Percentiles rank a stretch among this genome's conserved stretches.
Conservation (phyloP, 2,113 vertebrate genomes). For the Thinocorus orbignyianus region DNA sequence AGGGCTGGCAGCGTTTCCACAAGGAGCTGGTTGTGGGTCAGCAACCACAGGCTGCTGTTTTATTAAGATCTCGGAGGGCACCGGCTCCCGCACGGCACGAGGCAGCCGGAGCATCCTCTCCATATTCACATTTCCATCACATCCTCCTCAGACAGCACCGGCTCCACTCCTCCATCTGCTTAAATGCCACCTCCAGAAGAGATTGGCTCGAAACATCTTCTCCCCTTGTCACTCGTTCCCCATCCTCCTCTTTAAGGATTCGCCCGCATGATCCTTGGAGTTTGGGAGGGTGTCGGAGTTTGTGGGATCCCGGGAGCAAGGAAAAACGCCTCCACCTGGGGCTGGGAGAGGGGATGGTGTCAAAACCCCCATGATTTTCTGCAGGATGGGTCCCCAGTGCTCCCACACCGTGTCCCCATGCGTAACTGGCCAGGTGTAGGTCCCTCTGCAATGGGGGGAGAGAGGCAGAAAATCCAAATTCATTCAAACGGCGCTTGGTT, state of each 20-base stretch:
- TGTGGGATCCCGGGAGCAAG: rapidly evolving
- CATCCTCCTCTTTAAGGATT: not conserved
- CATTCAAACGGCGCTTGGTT: rapidly evolving
- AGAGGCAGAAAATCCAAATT: not conserved
- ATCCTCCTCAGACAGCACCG: constrained; percentile 22
- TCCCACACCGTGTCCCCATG: rapidly evolving
- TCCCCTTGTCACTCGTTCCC: not conserved
- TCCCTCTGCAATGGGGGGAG: rapidly evolving
- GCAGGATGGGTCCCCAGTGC: not conserved
- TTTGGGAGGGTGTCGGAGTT: rapidly evolving
- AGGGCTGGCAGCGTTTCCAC: not conserved
- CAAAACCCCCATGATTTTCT: not conserved
- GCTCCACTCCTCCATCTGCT: constrained; percentile 44
- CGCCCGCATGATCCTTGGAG: not conserved
- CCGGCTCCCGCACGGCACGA: not conserved
- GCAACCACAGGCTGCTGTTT: not conserved
- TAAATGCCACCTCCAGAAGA: constrained; percentile 31
- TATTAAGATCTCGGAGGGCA: not conserved
- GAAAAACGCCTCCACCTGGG: rapidly evolving
- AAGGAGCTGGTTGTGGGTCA: not conserved
- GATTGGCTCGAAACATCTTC: not conserved
- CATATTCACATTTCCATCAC: constrained; percentile 51
- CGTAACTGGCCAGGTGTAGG: rapidly evolving
- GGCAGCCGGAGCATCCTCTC: not conserved
- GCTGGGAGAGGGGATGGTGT: not conserved